Evolutionary conservation across 1,140 invertebrate species (phyloP).

Genomic region (Rhopalosiphum padi): DNA sequence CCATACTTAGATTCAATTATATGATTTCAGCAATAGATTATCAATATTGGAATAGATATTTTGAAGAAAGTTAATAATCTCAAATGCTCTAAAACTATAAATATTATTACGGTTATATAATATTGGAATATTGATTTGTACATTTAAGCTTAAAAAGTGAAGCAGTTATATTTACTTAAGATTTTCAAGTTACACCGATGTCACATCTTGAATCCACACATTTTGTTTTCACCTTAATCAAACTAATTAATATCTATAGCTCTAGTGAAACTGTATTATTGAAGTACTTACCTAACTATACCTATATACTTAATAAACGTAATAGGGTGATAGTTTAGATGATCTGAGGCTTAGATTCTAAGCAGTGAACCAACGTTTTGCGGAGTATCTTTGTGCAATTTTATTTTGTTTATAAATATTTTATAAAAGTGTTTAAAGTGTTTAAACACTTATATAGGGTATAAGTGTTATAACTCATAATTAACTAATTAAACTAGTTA

Average conservation of each 20-base stretch:
- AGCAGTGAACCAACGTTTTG: not conserved
- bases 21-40: not conserved
- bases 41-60: not conserved
- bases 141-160: not conserved
- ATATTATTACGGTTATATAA: not conserved
- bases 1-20: not conserved
- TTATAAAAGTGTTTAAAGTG: not conserved
- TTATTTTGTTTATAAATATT: not conserved
- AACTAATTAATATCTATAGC: not conserved
- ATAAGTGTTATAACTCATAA: too few species aligned
- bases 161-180: not conserved
- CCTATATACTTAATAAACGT: not conserved
- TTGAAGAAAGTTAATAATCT: not conserved
- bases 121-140: not conserved
- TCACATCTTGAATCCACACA: not conserved
- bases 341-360: not conserved
- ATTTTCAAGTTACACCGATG: not conserved
- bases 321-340: not conserved
- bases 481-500: too few species aligned
- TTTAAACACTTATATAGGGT: not conserved
- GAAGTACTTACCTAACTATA: not conserved
- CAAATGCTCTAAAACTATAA: not conserved
- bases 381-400: not conserved
- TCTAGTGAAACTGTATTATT: constrained; percentile 6
- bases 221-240: constrained; percentile 16